phyloP scores from a whole-genome alignment of 2,113 vertebrate species.

The Danio rerio region GRCz12tu NC_133178.1:20161501-20162000 shows the following conservation, averaged over 20 bases:
- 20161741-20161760: constrained; percentile 15
- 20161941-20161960: constrained; percentile 9
- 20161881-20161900: constrained; percentile 40
- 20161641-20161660: too few species aligned
- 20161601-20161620: too few species aligned
- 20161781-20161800: background rate
- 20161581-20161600: too few species aligned
- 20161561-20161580: background rate
- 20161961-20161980: background rate
- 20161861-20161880: constrained; percentile 21
- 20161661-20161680: too few species aligned
- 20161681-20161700: constrained; percentile 7
- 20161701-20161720: constrained; percentile 15
- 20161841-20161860: constrained; percentile 38
- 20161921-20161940: constrained; percentile 27
- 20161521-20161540: background rate
- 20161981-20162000: constrained; percentile 9
- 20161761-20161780: constrained; percentile 2
- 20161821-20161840: constrained; percentile 20
- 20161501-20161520: background rate
- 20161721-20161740: background rate
- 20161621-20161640: too few species aligned
- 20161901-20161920: constrained; percentile 29
- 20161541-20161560: background rate
- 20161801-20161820: constrained; percentile 1